Base-by-base conservation (phyloP, 2,797 vertebrate genomes). In the Acanthornis magna region DNA sequence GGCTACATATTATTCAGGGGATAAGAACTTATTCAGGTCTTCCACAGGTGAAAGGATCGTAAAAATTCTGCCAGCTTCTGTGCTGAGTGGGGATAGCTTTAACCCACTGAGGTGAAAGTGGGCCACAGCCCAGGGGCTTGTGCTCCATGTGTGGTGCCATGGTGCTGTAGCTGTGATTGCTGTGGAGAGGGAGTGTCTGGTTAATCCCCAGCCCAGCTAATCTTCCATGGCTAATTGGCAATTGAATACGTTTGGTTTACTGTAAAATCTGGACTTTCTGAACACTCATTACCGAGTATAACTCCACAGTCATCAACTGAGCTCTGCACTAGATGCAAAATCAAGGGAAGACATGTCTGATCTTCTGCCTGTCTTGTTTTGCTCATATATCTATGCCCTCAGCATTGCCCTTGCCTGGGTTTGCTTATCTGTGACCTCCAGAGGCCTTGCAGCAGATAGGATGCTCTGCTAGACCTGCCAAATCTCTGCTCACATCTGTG, bases 381-480 rank as follows among this genome's bases (percentile, higher is more conserved):
- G 26, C 45, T 85, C 50, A 15, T n/a, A 0, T 55, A 50, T 85
- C 29, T 79, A 9, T 73, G 42, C 9, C 29, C 51, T 42, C 58
- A 73, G 62, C 47, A 27, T 42, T 85, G 40, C 36, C 38, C 36
- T 74, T 85, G 84, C 26, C 36, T 26, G 21, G 34, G 21, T 85
- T 76, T 92, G 51, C 73, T 90, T 96, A 88, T 96, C 92, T 85
- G 53, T 1, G 36, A 38, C 50, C 48, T 81, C 55, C 89, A 94
- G 72, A 82, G 65, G 51, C 47, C 53, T 88, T 82, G 60, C 36
- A 93, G 86, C 67, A 63, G 74, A 73, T 58, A 67, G 53, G 26
- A 38, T 58, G n/a, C 38, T 79, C 67, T 0, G 1, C 76, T 51
- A 40, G 70, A 65, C 58, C 66, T 75, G 40, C 57, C 82, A 43